A percentile compares a stretch with the other conserved stretches of the same genome.
These are phyloP conservation scores for Cricetomys ansorgei DNA, from an alignment of 2,113 vertebrate genomes.

Conservation along the genomic window DNA sequence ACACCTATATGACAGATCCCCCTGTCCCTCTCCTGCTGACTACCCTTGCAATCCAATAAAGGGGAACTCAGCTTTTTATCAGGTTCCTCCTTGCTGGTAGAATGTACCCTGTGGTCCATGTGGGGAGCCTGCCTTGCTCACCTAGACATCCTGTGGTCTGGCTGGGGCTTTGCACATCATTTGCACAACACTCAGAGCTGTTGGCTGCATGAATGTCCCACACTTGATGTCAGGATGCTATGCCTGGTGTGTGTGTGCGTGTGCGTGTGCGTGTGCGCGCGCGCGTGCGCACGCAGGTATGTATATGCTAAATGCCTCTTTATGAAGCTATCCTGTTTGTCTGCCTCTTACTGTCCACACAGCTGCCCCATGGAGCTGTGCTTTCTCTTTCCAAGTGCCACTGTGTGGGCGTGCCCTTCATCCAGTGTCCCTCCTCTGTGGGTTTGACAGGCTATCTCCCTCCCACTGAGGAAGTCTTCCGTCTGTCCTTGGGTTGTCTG, in stretches of 20 bases:
- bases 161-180: neutral
- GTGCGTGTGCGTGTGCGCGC: neutral
- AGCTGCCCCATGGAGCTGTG: conserved; percentile 49
- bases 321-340: neutral
- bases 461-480: neutral
- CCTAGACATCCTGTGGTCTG: neutral
- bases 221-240: neutral
- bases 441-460: neutral
- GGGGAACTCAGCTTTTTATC: neutral
- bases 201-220: neutral
- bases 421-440: neutral
- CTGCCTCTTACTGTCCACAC: conserved; percentile 35
- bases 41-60: neutral
- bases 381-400: neutral
- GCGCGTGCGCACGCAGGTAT: too few relatives aligned
- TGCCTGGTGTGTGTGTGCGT: neutral
- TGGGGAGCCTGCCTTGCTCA: neutral
- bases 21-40: neutral
- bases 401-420: neutral
- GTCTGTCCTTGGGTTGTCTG: neutral
- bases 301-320: neutral
- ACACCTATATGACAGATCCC: neutral
- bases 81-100: neutral
- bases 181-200: neutral
- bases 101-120: fast-evolving